Conservation (phyloP, 2,113 vertebrate species). For the Pachyramphus minor region DNA sequence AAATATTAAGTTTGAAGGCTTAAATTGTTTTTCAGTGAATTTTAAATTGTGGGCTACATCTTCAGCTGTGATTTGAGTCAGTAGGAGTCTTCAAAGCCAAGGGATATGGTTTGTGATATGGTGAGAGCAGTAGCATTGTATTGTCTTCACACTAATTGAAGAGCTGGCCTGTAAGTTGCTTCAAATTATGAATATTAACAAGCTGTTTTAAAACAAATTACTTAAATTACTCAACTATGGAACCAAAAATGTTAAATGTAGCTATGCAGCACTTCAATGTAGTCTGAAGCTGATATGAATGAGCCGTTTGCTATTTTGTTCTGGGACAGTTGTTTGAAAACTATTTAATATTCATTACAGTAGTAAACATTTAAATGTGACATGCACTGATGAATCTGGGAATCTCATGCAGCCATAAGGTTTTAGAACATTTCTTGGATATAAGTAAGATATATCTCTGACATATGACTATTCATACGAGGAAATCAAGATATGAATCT, state of each 20-base stretch:
- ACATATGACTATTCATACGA: background rate
- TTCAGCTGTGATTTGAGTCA: slow-evolving; percentile 8
- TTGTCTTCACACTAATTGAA: background rate
- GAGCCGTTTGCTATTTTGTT: background rate
- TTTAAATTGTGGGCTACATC: background rate
- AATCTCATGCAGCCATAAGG: background rate
- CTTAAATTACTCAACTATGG: background rate
- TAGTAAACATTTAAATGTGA: background rate
- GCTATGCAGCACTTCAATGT: background rate
- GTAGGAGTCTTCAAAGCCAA: background rate
- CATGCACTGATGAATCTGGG: background rate
- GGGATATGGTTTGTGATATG: background rate
- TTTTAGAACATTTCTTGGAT: background rate
- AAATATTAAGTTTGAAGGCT: slow-evolving; percentile 56
- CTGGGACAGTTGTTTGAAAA: background rate
- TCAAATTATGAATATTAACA: background rate
- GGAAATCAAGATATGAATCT: background rate
- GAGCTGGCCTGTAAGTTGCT: background rate
- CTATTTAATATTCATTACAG: background rate
- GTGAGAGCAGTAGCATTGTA: background rate
- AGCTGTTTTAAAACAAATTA: background rate
- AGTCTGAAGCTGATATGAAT: background rate
- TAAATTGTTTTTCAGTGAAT: slow-evolving; percentile 12
- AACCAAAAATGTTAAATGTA: background rate
- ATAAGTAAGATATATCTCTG: background rate